Base-by-base conservation (phyloP, 2,113 vertebrate species). In the Marcusenius ussheri region DNA sequence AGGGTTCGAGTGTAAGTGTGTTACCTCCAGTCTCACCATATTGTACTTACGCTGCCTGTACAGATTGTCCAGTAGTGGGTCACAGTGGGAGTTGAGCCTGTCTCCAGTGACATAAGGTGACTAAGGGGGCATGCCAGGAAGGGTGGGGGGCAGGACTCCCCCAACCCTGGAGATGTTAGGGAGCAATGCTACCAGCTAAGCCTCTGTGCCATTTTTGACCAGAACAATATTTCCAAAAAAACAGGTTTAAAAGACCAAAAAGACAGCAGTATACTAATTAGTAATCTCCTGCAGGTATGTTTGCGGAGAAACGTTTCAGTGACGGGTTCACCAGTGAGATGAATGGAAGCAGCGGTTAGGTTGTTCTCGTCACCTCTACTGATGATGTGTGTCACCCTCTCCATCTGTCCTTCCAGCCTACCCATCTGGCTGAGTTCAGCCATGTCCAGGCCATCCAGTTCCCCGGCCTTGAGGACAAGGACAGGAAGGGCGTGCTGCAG, bases 401-500 rank as follows among this genome's bases (percentile, higher is more conserved):
- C 27, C n/a, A 1, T 89, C 5, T 91, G 7, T 90, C 17, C 91
- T 10, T 91, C 83, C 92, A 99, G 98, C 98, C 98, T 1, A 99
- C 98, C 50, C 98, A 99, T 89, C 95, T 99, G 90, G 97, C 98
- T 7, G 97, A 99, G 94, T 99, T 99, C 88, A 97, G 96, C 93
- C 97, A 99, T 94, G 97, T 99, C 66, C 97, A 98, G 90, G 97
- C 97, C 51, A 99, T 99, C 90, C 98, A 99, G 93, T 99, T 97
- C 92, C 98, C 97, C 13, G 95, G 95, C 93, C 96, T 97, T 42
- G 98, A 99, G 89, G 98, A 99, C 91, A 98, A 98, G 91, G 98
- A 99, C 93, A 94, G 97, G 90, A 99, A 99, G 94, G 98, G 98
- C 77, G 97, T 96, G 94, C 92, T 99, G 88, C 98, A 98, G 24